Evolutionary conservation across 2,888 invertebrate species (phyloP).

Genomic region (Yponomeuta plumbellus): DNA sequence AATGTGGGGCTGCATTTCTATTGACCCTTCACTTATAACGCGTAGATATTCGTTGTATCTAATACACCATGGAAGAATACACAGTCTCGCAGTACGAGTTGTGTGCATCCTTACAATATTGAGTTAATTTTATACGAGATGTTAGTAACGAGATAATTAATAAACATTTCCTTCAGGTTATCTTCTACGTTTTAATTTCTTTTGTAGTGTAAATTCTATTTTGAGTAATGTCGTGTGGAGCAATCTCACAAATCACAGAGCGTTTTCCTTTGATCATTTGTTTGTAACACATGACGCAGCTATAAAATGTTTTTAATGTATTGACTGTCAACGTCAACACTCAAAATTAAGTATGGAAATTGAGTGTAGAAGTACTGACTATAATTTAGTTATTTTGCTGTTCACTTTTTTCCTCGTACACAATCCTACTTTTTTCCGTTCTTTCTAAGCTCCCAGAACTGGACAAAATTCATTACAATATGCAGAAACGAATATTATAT

Average conservation of each 20-base stretch:
- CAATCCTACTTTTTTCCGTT: conserved; percentile 24
- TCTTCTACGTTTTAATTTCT: conserved; percentile 11
- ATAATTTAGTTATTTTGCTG: neutral
- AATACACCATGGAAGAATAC: conserved; percentile 27
- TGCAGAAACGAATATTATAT: conserved; percentile 35
- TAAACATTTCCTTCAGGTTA: conserved; percentile 13
- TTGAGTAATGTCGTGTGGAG: neutral
- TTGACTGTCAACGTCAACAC: conserved; percentile 8
- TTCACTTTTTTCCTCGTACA: neutral
- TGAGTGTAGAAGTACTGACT: neutral
- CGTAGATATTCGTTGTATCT: conserved; percentile 25
- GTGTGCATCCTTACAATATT: conserved; percentile 29
- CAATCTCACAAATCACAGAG: neutral
- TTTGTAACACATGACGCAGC: conserved; percentile 1
- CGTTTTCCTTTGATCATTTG: neutral
- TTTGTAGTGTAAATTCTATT: neutral
- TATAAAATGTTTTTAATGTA: conserved; percentile 2
- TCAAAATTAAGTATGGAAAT: neutral
- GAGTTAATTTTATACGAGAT: conserved; percentile 39
- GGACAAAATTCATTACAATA: conserved; percentile 42
- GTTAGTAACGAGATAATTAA: conserved; percentile 15
- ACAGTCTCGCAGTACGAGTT: conserved; percentile 33
- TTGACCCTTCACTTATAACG: conserved; percentile 36
- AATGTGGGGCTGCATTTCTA: conserved; percentile 60
- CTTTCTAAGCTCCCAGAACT: conserved; percentile 48